Conservation (phyloP, 2,888 invertebrate species). For the Agrochola lychnidis region DNA sequence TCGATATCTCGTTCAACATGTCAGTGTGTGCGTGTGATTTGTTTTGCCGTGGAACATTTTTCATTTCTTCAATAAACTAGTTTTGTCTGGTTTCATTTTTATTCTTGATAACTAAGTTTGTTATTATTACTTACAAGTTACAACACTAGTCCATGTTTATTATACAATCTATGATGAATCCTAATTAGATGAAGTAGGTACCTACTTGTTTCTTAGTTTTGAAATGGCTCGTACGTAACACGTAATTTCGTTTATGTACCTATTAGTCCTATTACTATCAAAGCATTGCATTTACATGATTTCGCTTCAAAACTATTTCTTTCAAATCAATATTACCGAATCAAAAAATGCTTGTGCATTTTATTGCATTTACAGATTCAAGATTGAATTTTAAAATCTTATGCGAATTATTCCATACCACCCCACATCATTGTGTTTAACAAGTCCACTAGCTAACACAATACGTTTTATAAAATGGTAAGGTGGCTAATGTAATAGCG, state of each 20-base stretch:
- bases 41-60: slow-evolving; percentile 31
- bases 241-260: neutral
- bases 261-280: neutral
- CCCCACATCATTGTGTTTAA: slow-evolving; percentile 3
- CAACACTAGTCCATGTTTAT: neutral
- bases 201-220: neutral
- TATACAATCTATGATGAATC: neutral
- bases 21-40: slow-evolving; percentile 50
- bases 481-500: slow-evolving; percentile 44
- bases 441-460: slow-evolving; percentile 41
- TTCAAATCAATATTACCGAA: neutral
- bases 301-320: neutral
- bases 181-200: neutral
- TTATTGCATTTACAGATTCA: neutral
- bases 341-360: neutral
- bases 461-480: slow-evolving; percentile 46
- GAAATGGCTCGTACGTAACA: slow-evolving; percentile 10
- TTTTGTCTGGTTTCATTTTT: slow-evolving; percentile 37
- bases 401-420: neutral
- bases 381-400: neutral
- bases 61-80: slow-evolving; percentile 35
- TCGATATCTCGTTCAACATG: slow-evolving; percentile 25
- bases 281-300: slow-evolving; percentile 1
- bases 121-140: slow-evolving; percentile 12
- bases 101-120: slow-evolving; percentile 1